phyloP scores from a whole-genome alignment of 53 echinoderm and acorn worm species.

The Crossaster papposus region DNA sequence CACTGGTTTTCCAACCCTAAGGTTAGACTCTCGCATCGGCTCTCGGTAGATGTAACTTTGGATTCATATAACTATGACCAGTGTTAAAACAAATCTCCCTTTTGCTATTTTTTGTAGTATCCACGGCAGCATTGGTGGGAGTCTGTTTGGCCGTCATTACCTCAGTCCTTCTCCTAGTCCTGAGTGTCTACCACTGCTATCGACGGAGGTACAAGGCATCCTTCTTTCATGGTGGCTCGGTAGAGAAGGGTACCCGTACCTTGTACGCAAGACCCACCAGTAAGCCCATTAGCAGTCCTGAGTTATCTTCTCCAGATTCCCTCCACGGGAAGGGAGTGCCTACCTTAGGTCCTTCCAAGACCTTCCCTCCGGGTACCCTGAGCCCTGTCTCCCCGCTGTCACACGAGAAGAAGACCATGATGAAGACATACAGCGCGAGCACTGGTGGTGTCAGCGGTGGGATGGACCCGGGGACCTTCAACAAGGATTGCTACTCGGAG shows the following conservation, averaged over 20 bases:
- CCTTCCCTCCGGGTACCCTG: slow-evolving; percentile 60
- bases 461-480: slow-evolving; percentile 85
- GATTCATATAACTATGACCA: no score
- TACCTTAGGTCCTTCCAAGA: slow-evolving; percentile 66
- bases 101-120: slow-evolving; percentile 61
- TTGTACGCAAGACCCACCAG: slow-evolving; percentile 88
- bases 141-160: slow-evolving; percentile 82
- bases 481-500: slow-evolving; percentile 93
- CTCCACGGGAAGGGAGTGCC: slow-evolving; percentile 69
- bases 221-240: slow-evolving; percentile 76
- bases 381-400: slow-evolving; percentile 86
- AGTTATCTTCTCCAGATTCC: slow-evolving; percentile 91
- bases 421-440: slow-evolving; percentile 69
- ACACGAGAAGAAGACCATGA: slow-evolving; percentile 70
- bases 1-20: no score
- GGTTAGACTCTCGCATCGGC: no score
- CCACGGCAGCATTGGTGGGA: slow-evolving; percentile 81
- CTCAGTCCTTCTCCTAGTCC: slow-evolving; percentile 76
- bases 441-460: slow-evolving; percentile 60
- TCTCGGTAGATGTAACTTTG: no score
- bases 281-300: slow-evolving; percentile 91
- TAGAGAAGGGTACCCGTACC: slow-evolving; percentile 74
- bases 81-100: background rate
- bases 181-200: slow-evolving; percentile 90
- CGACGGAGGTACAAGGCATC: slow-evolving; percentile 77